Evolutionary conservation across 2,113 vertebrate genomes (phyloP), one percentile per base, ranked within the genome.

Genomic region (Macquaria australasica): DNA sequence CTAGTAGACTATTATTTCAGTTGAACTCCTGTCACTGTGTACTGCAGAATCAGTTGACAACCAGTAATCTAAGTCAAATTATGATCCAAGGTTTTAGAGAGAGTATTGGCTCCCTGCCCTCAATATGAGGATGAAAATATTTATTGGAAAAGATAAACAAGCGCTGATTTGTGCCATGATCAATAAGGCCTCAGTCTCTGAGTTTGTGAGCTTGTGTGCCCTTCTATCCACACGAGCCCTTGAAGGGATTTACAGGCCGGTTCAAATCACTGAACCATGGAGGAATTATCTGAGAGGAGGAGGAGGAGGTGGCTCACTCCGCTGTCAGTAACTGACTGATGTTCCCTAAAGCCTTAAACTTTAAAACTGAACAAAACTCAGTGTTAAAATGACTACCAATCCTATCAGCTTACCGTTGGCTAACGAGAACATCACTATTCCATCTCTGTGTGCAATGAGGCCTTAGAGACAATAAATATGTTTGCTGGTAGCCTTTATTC

Each of bases 161-260:
- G 73, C 28, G 11, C 41, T 60, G 25, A 86, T 81, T 83, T 83
- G 63, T 81, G 71, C 43, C 45, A 23, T 50, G 55, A 85, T 85
- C 66, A 77, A 83, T 84, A 79, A 43, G 39, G 50, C 56, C 55
- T 81, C 37, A 50, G 50, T 43, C 51, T 73, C 55, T 75, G 58
- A 60, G 81, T 58, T 45, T 73, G 60, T 50, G 72, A 60, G 66
- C 37, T 55, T 71, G 68, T 79, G 39, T 77, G 67, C 20, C 28
- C 68, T 70, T 83, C 68, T 59, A 28, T 71, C 79, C 51, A 66
- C 72, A 58, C 18, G 39, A 73, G 77, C 67, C 73, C 55, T 87
- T 79, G 79, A 86, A 87, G 74, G 86, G 84, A 90, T 89, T 89
- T 86, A 83, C 83, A 71, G 70, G 74, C 67, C 80, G 87, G 51